Evolutionary conservation across 2,888 invertebrate species (phyloP), one percentile per base, ranked within the genome.

Genomic region (Cataglyphis livida): DNA sequence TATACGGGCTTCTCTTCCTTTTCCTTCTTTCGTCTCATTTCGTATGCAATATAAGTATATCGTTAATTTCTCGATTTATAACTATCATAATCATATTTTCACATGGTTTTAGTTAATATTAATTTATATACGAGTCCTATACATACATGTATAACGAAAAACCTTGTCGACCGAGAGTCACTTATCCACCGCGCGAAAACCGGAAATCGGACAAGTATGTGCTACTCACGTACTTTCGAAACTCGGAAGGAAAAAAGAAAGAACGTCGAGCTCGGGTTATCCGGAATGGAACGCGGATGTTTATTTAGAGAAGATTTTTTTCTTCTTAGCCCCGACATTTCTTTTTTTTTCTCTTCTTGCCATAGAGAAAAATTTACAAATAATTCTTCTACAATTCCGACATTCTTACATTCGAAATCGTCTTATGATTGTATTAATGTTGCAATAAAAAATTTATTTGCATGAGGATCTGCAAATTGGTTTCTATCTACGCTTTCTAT

Each of bases 31-130:
- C 84, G 83, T 88, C 81, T 85, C 62, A 41, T 91, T 87, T 88
- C 65, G 81, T 90, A 90, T 89, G 90, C 89, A 91, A 91, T 92
- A 91, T 90, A 90, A 86, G 89, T 89, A 85, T 90, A 90, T 91
- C 84, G 83, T 90, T 87, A 87, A 89, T 84, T 88, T 84, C 88
- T 84, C 79, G 73, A 75, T 81, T 71, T 87, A 90, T 91, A 92
- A 85, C 90, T 91, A 89, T 89, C 81, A 82, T 88, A 88, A 59
- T 90, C 82, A 84, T 88, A 89, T 59, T 90, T 86, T 89, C 85
- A 89, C 84, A 74, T 89, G 84, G 64, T 86, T 81, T 88, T 41
- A 76, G 83, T 88, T 85, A 90, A 84, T 82, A 81, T 84, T 88
- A 85, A 81, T 89, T 90, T 82, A 89, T 85, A 83, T 89, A 90